Evolutionary conservation across 2,797 vertebrate genomes (phyloP).

Genomic region (Clarias laeviceps): DNA sequence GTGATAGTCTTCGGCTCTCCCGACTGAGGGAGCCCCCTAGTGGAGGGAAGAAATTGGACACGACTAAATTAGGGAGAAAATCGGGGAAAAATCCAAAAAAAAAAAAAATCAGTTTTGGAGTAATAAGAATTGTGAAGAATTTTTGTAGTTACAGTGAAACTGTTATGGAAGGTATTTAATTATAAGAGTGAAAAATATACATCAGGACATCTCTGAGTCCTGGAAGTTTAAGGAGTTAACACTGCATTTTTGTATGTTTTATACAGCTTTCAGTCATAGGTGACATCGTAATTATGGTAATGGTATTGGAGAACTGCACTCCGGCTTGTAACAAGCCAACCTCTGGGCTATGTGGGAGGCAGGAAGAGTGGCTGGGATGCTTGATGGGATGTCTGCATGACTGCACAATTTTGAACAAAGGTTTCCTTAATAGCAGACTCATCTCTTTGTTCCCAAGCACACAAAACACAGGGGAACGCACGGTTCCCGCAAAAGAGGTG

Average conservation of each 20-base stretch:
- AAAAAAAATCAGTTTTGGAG: no score
- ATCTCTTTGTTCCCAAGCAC: conserved; percentile 70
- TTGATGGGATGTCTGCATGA: conserved; percentile 74
- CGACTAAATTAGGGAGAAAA: no score
- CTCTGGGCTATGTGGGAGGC: conserved; percentile 62
- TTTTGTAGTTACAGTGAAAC: not conserved
- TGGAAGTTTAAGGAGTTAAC: not conserved
- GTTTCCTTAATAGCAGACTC: conserved; percentile 74
- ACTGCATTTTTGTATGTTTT: conserved; percentile 4
- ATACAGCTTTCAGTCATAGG: not conserved
- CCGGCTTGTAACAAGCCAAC: conserved; percentile 38
- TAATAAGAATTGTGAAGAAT: no score
- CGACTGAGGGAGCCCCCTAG: no score
- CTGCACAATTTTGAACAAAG: conserved; percentile 78
- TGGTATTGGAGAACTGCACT: conserved; percentile 28
- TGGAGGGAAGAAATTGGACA: no score
- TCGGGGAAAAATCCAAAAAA: no score
- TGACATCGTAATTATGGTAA: conserved; percentile 30
- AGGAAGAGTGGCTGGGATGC: conserved; percentile 57
- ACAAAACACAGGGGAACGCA: conserved; percentile 63
- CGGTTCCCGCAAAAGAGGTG: conserved; percentile 31
- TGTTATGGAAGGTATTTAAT: not conserved
- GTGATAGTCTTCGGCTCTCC: no score
- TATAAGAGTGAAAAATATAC: not conserved
- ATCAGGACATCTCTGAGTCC: not conserved